Conservation (phyloP, 2,888 invertebrate species). For the Priocnemis perturbator region DNA sequence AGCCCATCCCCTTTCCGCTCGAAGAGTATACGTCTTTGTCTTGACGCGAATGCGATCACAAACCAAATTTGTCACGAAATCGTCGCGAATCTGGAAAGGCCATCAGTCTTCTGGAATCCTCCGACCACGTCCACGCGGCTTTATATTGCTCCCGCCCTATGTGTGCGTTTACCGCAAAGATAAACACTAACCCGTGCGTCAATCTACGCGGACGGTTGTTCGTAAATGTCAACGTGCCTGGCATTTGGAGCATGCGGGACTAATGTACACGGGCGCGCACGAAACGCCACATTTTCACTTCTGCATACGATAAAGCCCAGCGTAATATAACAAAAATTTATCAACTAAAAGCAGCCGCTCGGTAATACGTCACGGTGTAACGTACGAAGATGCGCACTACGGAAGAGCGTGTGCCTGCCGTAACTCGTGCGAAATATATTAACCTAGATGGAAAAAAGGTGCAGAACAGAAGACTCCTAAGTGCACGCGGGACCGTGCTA, state of each 20-base stretch:
- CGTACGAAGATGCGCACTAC: too few species aligned
- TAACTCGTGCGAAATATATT: too few species aligned
- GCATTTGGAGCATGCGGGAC: neutral
- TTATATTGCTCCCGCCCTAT: too few species aligned
- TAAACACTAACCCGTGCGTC: slow-evolving; percentile 10
- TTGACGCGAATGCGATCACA: slow-evolving; percentile 39
- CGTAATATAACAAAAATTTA: too few species aligned
- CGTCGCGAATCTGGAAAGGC: slow-evolving; percentile 38
- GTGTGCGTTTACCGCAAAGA: too few species aligned
- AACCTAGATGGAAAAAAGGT: neutral
- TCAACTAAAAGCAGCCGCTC: too few species aligned
- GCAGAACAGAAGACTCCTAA: neutral
- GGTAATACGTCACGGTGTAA: too few species aligned
- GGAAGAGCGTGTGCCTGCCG: too few species aligned
- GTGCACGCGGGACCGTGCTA: too few species aligned
- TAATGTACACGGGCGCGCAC: too few species aligned
- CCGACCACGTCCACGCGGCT: neutral
- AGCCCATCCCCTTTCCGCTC: slow-evolving; percentile 21
- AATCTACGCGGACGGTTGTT: slow-evolving; percentile 9
- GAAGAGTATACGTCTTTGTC: slow-evolving; percentile 39
- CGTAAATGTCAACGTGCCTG: neutral
- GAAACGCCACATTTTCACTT: too few species aligned
- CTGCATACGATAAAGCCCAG: too few species aligned
- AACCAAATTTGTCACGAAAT: slow-evolving; percentile 49
- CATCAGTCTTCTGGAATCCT: slow-evolving; percentile 36